Percentiles rank a stretch among this genome's conserved stretches.
phyloP scores from a whole-genome alignment of 2,797 vertebrate species.

The Echiichthys vipera region DNA sequence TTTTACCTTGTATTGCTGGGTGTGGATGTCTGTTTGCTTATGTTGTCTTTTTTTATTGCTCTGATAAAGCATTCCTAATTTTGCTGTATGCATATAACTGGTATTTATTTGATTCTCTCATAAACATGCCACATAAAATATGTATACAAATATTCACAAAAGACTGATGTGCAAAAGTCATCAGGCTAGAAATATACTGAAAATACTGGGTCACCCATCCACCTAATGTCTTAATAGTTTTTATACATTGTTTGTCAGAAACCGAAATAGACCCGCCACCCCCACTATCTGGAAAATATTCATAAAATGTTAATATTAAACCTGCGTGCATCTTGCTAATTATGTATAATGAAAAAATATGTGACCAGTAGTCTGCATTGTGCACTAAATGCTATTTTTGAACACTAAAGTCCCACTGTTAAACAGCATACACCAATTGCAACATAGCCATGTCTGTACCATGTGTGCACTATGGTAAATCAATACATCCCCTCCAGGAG shows the following conservation, averaged over 20 bases:
- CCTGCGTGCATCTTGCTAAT: not conserved
- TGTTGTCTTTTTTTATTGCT: no score
- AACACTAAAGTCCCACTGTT: not conserved
- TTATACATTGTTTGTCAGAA: no score
- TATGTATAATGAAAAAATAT: not conserved
- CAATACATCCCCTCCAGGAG: not conserved
- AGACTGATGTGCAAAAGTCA: not conserved
- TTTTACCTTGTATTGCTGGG: no score
- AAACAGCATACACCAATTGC: not conserved
- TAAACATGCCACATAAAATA: not conserved
- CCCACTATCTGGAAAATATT: not conserved
- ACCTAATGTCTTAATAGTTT: no score
- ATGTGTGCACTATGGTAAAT: slow-evolving; percentile 3
- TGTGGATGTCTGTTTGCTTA: no score
- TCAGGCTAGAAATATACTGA: not conserved
- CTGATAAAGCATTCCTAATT: no score
- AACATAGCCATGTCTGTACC: not conserved
- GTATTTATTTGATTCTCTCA: not conserved
- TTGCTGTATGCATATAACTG: no score
- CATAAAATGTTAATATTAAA: not conserved
- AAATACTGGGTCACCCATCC: no score
- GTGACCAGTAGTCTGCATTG: not conserved
- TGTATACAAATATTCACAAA: not conserved
- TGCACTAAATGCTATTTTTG: not conserved
- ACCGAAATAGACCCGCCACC: no score